These are phyloP conservation scores for Trinectes maculatus DNA, from an alignment of 2,113 vertebrate species.

Conservation along the genomic window DNA sequence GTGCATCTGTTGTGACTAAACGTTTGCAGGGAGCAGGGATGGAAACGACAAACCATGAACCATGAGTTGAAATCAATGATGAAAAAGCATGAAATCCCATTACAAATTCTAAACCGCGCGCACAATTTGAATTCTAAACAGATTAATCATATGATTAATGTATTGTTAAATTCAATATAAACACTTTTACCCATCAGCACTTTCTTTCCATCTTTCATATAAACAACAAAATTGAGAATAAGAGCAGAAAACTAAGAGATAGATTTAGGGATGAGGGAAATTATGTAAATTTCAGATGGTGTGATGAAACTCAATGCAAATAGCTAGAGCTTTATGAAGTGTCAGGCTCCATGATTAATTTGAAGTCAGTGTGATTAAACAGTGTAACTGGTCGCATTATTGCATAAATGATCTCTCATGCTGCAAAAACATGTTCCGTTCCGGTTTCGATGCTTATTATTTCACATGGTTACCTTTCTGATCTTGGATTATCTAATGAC, in stretches of 20 bases:
- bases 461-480: background rate
- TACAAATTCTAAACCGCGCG: background rate
- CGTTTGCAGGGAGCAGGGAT: background rate
- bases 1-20: background rate
- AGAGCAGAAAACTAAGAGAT: background rate
- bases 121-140: background rate
- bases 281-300: background rate
- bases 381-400: background rate
- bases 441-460: background rate
- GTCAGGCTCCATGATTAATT: conserved; percentile 24
- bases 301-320: conserved; percentile 27
- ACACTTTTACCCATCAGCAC: background rate
- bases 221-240: conserved; percentile 11
- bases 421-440: background rate
- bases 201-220: conserved; percentile 6
- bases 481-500: background rate
- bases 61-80: background rate
- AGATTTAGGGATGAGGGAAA: conserved; percentile 11
- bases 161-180: background rate
- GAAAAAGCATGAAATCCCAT: background rate
- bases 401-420: conserved; percentile 3
- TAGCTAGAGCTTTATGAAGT: conserved; percentile 16
- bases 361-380: conserved; percentile 14
- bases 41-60: background rate
- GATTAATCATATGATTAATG: conserved; percentile 10